Conservation (phyloP, 1,140 invertebrate species). For the Leptopilina clavipes region DNA sequence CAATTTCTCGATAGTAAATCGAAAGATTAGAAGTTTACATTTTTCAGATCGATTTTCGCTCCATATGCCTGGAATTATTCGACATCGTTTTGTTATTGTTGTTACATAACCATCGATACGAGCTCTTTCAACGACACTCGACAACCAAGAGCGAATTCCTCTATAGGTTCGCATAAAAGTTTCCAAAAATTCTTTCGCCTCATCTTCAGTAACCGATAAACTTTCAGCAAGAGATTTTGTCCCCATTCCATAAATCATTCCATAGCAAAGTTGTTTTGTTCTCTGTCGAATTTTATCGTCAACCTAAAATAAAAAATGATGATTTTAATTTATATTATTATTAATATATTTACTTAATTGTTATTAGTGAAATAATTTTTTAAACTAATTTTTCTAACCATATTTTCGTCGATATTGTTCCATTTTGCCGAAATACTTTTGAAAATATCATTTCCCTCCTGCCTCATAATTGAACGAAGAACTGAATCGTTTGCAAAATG, state of each 20-base stretch:
- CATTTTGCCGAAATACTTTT: constrained; percentile 89
- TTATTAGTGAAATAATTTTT: constrained; percentile 42
- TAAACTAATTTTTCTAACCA: constrained; percentile 72
- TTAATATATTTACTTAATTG: constrained; percentile 32
- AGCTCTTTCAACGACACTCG: constrained; percentile 81
- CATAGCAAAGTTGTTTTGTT: constrained; percentile 96
- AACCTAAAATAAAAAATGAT: constrained; percentile 75
- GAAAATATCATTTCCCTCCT: constrained; percentile 88
- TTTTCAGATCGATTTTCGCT: constrained; percentile 77
- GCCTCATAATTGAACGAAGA: constrained; percentile 81
- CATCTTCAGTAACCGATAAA: constrained; percentile 85
- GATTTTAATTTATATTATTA: too few relatives aligned
- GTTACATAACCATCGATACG: constrained; percentile 85
- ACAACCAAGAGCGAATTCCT: constrained; percentile 81
- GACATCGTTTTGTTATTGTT: constrained; percentile 86
- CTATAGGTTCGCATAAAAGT: constrained; percentile 90
- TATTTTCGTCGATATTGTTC: constrained; percentile 80
- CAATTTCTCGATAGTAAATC: too few relatives aligned
- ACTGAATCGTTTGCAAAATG: constrained; percentile 90
- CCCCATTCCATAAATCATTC: constrained; percentile 98
- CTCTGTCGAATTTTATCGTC: constrained; percentile 85
- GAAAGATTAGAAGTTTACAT: too few relatives aligned
- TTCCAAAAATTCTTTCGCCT: constrained; percentile 87
- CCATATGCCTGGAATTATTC: constrained; percentile 87
- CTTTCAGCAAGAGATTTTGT: constrained; percentile 87